Conservation (phyloP, 1,140 invertebrate species). For the Neelides sp. region DNA sequence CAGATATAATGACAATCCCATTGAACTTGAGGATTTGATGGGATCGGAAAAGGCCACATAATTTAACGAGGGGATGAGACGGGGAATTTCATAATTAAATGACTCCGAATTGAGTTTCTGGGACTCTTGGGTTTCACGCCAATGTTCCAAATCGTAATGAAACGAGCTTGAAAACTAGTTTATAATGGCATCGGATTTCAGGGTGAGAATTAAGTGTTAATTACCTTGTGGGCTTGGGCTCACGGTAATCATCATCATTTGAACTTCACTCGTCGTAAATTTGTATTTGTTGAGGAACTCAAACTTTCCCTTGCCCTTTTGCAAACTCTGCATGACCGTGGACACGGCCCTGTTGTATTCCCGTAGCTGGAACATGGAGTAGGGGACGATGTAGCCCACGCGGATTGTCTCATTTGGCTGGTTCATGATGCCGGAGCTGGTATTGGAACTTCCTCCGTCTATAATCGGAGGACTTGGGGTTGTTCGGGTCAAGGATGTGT, state of each 20-base stretch:
- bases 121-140: too few species aligned
- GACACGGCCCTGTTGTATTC: conserved; percentile 55
- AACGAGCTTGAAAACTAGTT: neutral
- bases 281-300: conserved; percentile 50
- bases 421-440: too few species aligned
- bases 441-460: neutral
- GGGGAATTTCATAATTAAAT: neutral
- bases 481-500: neutral
- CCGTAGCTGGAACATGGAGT: conserved; percentile 57
- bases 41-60: neutral
- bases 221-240: conserved; percentile 65
- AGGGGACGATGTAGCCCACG: conserved; percentile 53
- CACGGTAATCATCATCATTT: conserved; percentile 51
- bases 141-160: neutral
- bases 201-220: conserved; percentile 30
- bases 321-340: conserved; percentile 46
- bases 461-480: neutral
- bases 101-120: neutral
- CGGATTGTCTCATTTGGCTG: too few species aligned
- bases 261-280: conserved; percentile 48
- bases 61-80: neutral
- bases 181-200: neutral
- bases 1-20: too few species aligned
- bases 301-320: conserved; percentile 44
- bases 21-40: neutral